Base-by-base conservation (phyloP, 2,113 vertebrate genomes). In the Microcebus ravelobensis region DNA sequence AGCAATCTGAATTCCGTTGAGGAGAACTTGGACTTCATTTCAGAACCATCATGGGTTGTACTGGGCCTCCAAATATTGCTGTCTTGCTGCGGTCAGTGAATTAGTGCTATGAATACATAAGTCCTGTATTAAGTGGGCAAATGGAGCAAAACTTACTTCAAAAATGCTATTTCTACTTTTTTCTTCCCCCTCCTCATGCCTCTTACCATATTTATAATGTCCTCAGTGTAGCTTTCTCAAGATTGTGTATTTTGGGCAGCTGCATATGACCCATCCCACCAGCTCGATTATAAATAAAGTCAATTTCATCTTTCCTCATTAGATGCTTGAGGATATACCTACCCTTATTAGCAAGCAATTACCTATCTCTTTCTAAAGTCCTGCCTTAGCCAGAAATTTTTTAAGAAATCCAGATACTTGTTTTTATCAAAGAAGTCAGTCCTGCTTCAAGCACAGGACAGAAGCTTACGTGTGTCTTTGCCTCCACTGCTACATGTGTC, bases 401-500 rank as follows among this genome's bases (percentile, higher is more conserved):
- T 76, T 74, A 63, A 94, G 73, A 94, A 77, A 59, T 57, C 18
- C 23, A n/a, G 11, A 17, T 55, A 57, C 20, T 67, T 94, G 23
- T 85, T 90, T 59, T 21, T 27, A 45, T 59, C 29, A 61, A 52
- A 76, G 13, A 67, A 4, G 8, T 20, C 23, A 59, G 25, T 10
- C 29, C 10, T 34, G 50, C 76, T 68, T 73, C 36, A 85, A 87
- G 25, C 31, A 36, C 23, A 83, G 13, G 36, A n/a, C 5, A 4
- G 42, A 80, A 68, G 8, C 8, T 61, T 25, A 70, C 1, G 0
- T 10, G 2, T 8, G 3, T 2, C 31, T 3, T 23, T 27, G 29
- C 15, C 13, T 36, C 8, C 8, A 25, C 2, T 48, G 31, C 10
- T 1, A 1, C 0, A 5, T 3, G 14, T 21, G 2, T 88, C 34